Evolutionary conservation across 1,140 invertebrate genomes (phyloP).

Genomic region (Argopecten irradians): DNA sequence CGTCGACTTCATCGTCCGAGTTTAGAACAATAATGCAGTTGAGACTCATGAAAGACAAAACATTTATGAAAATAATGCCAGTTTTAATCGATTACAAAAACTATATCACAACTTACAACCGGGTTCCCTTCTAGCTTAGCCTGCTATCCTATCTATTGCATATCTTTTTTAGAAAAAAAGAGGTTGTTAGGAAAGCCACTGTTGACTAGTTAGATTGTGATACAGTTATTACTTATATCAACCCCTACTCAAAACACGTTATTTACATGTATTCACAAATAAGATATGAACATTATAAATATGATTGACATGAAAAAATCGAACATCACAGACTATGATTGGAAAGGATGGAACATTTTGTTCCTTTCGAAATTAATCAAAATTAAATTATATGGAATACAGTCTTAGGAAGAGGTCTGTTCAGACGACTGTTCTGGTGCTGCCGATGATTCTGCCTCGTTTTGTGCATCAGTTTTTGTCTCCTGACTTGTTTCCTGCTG

Average conservation of each 20-base stretch:
- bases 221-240: neutral
- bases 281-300: neutral
- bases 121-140: neutral
- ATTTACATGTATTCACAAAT: neutral
- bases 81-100: conserved; percentile 2
- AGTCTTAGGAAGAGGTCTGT: neutral
- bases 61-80: neutral
- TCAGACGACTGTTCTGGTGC: neutral
- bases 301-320: conserved; percentile 2
- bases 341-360: conserved; percentile 21
- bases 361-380: conserved; percentile 17
- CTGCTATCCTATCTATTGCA: neutral
- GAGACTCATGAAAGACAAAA: neutral
- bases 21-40: too few species aligned
- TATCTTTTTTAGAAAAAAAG: conserved; percentile 7
- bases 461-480: neutral
- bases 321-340: conserved; percentile 21
- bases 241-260: neutral
- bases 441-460: neutral
- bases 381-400: neutral
- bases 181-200: neutral
- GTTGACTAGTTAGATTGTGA: neutral
- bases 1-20: too few species aligned
- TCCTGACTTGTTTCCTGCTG: too few species aligned
- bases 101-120: conserved; percentile 1